phyloP scores from a whole-genome alignment of 53 echinoderm and acorn worm species.

The Zoroaster sp. region DNA sequence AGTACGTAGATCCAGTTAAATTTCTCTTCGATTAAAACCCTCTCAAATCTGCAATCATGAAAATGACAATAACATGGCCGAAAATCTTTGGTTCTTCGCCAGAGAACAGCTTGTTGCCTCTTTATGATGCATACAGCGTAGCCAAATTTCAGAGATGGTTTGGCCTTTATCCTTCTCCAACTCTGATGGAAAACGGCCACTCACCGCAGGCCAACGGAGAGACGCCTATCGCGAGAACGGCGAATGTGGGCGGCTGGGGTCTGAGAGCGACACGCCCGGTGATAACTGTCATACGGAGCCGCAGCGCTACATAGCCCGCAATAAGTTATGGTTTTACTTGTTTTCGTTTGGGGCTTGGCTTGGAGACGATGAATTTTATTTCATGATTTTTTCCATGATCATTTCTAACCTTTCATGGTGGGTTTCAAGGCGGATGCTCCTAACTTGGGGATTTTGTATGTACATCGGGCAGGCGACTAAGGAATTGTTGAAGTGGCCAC shows the following conservation, averaged over 20 bases:
- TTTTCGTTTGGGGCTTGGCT: slow-evolving; percentile 82
- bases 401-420: slow-evolving; percentile 75
- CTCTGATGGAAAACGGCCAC: background rate
- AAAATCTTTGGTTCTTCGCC: slow-evolving; percentile 36
- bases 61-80: slow-evolving; percentile 34
- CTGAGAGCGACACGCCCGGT: background rate
- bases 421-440: slow-evolving; percentile 74
- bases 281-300: background rate
- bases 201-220: background rate
- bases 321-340: slow-evolving; percentile 84
- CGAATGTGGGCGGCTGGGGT: background rate
- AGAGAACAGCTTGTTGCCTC: slow-evolving; percentile 1
- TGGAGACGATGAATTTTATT: slow-evolving; percentile 91
- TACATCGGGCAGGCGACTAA: slow-evolving; percentile 93
- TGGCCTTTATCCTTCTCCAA: slow-evolving; percentile 52
- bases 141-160: slow-evolving; percentile 75
- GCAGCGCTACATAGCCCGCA: slow-evolving; percentile 57
- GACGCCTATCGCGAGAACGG: background rate
- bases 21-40: background rate
- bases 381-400: slow-evolving; percentile 79
- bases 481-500: slow-evolving; percentile 89
- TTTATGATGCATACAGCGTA: slow-evolving; percentile 59
- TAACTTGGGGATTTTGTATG: slow-evolving; percentile 88
- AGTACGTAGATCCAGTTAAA: background rate
- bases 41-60: slow-evolving; percentile 17